Conservation (phyloP, 2,113 vertebrate genomes). For the Leptocoma aspasia region DNA sequence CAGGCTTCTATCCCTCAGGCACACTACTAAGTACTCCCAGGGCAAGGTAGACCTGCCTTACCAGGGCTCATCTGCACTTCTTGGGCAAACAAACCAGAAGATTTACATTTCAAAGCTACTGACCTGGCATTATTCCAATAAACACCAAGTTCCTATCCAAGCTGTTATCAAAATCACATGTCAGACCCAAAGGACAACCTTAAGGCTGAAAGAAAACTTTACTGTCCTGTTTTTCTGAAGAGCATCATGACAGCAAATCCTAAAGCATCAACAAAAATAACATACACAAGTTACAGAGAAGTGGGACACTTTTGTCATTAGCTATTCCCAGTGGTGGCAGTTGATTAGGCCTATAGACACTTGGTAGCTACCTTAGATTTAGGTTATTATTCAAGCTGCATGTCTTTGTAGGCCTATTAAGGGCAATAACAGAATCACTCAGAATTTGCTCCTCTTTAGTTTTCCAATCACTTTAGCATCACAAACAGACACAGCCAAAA, state of each 20-base stretch:
- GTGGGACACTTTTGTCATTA: not conserved
- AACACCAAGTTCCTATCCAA: not conserved
- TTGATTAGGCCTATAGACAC: not conserved
- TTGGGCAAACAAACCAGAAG: not conserved
- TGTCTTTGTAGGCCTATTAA: not conserved
- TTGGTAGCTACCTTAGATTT: not conserved
- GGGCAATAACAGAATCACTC: not conserved
- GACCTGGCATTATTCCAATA: not conserved
- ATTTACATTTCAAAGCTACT: slow-evolving; percentile 8
- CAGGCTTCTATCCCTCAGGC: not conserved
- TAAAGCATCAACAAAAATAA: not conserved
- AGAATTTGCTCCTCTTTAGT: not conserved
- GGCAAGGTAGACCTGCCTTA: not conserved
- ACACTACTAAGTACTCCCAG: not conserved
- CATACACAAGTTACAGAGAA: not conserved
- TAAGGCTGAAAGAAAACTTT: not conserved
- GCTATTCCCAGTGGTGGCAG: not conserved
- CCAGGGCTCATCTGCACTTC: not conserved
- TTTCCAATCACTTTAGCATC: not conserved
- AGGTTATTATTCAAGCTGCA: not conserved
- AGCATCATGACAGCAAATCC: not conserved
- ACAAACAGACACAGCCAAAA: not conserved
- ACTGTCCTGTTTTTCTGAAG: not conserved
- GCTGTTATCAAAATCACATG: not conserved
- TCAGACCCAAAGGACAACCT: not conserved